Evolutionary conservation across 2,888 invertebrate genomes (phyloP), one percentile per base, ranked within the genome.

Genomic region (Mactromeris polynyma): DNA sequence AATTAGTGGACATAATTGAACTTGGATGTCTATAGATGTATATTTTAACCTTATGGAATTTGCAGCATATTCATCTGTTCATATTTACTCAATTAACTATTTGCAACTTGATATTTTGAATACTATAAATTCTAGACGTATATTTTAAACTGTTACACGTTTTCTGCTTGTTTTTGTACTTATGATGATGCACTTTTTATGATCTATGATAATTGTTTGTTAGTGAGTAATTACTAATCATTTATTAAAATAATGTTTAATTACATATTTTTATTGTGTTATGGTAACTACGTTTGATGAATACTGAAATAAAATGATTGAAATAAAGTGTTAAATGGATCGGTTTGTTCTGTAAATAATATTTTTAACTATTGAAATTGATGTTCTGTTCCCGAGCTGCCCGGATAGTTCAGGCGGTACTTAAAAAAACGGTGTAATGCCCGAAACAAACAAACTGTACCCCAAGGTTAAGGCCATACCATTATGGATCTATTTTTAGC

Each of bases 241-340:
- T 26, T 64, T 26, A 26, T 64, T 26, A 26, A 64, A 64, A n/a
- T 26, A 64, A 26, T 64, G 58, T 64, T 64, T 6, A 26, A 26
- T 64, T 64, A 64, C 17, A 46, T 26, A 64, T 64, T 2, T 64
- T 64, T 64, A 26, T 64, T 64, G 58, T 64, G 58, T 64, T 64
- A 64, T 64, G 58, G 26, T 64, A 7, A 58, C 58, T 58, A 17
- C 17, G 58, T 58, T 58, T 58, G 26, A 64, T 64, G 58, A 64
- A 64, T 64, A 26, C 58, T 64, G 58, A 26, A 64, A 51, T 51
- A 51, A 51, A 26, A 64, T 64, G 58, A 64, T 64, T 64, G n/a
- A 64, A 64, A 64, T 64, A 64, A 64, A 64, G n/a, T 64, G 26
- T 64, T n/a, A 26, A 64, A 64, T n/a, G 11, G 26, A 64, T 2